These are phyloP conservation scores for Prolemur simus DNA, from an alignment of 2,113 vertebrate genomes.

Conservation along the genomic window DNA sequence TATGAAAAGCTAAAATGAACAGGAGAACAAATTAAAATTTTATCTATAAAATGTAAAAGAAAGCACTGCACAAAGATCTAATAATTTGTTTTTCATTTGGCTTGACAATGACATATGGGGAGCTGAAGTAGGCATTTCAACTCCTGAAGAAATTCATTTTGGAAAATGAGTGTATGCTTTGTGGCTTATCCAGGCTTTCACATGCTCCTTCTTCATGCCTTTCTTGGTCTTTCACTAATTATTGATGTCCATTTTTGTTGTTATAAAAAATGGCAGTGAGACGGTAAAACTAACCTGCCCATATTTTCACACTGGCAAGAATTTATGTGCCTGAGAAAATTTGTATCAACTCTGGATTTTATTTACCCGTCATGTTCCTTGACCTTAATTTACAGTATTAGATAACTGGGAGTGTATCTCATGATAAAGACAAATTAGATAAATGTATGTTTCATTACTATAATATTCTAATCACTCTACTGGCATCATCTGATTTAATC, in stretches of 20 bases:
- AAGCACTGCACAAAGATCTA: neutral
- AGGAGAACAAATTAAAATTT: slow-evolving; percentile 14
- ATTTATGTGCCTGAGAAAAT: neutral
- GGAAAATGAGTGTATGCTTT: neutral
- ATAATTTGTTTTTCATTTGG: neutral
- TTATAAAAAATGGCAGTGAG: neutral
- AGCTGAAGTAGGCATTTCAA: neutral
- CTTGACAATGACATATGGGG: neutral
- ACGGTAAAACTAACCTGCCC: neutral
- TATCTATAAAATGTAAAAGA: neutral
- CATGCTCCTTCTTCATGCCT: neutral
- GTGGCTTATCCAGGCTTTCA: neutral
- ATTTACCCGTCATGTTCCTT: neutral
- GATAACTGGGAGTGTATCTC: neutral
- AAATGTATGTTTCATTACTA: neutral
- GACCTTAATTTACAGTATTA: neutral
- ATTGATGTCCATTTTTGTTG: neutral
- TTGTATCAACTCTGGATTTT: neutral
- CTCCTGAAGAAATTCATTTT: neutral
- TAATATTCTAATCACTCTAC: neutral
- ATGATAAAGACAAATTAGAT: neutral
- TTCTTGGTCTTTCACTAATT: neutral
- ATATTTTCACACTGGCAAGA: neutral
- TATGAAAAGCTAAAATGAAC: slow-evolving; percentile 34
- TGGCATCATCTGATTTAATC: neutral